These are phyloP conservation scores for Ailuropoda melanoleuca DNA, from an alignment of 2,113 vertebrate genomes.

Conservation along the genomic window DNA sequence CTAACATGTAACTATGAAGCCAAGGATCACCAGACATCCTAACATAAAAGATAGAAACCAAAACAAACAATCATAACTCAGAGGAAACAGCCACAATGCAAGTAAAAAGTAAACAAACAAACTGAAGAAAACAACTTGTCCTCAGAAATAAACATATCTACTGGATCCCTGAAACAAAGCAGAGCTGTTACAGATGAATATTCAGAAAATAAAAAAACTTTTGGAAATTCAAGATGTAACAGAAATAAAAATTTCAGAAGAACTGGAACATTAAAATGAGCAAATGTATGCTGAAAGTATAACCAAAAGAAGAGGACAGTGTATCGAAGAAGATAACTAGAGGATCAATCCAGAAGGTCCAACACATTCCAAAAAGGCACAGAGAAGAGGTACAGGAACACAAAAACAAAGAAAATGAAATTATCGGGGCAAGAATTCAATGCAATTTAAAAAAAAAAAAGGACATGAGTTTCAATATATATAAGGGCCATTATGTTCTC, in stretches of 20 bases:
- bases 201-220: background rate
- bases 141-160: background rate
- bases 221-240: background rate
- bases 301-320: background rate
- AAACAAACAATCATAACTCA: background rate
- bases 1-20: background rate
- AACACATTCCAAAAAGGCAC: background rate
- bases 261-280: background rate
- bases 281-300: background rate
- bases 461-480: background rate
- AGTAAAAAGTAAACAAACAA: background rate
- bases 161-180: background rate
- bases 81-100: background rate
- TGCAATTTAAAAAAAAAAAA: background rate
- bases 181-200: background rate
- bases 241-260: slow-evolving; percentile 23
- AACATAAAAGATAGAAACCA: background rate
- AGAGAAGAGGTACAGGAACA: background rate
- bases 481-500: background rate
- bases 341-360: background rate
- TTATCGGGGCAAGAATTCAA: background rate
- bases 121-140: background rate
- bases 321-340: background rate
- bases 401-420: background rate
- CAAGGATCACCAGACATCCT: background rate